These are phyloP conservation scores for Vollenhovia emeryi DNA, from an alignment of 1,140 invertebrate genomes.

Conservation along the genomic window DNA sequence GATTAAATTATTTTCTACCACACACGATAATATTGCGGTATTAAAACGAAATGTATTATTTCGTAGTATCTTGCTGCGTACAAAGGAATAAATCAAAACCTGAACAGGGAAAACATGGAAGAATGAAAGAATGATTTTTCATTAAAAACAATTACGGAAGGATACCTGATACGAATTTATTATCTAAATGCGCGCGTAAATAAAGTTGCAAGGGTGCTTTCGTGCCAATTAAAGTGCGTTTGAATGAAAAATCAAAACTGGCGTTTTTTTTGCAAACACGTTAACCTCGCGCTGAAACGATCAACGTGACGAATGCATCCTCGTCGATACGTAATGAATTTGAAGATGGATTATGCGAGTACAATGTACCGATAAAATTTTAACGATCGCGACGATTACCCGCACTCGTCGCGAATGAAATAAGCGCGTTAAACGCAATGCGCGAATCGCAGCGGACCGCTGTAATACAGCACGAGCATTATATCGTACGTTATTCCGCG, in stretches of 20 bases:
- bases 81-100: not conserved
- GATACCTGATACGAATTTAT: not conserved
- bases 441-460: not conserved
- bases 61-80: not conserved
- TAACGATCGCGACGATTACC: slow-evolving; percentile 18
- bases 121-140: not conserved
- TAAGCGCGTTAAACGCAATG: slow-evolving; percentile 13
- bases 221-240: not conserved
- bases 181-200: not conserved
- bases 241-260: not conserved
- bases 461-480: slow-evolving; percentile 36
- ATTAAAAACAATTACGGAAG: not conserved
- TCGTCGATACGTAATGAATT: slow-evolving; percentile 25
- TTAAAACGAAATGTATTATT: not conserved
- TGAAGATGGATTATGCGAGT: not conserved
- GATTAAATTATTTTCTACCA: not conserved
- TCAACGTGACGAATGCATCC: not conserved
- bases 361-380: slow-evolving; percentile 27
- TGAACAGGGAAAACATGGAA: not conserved
- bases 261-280: not conserved
- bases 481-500: slow-evolving; percentile 38
- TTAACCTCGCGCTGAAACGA: not conserved
- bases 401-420: not conserved
- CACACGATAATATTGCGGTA: not conserved
- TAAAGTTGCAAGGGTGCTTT: not conserved